Evolutionary conservation across 2,888 invertebrate genomes (phyloP).

Genomic region (Ormyrus pomaceus): DNA sequence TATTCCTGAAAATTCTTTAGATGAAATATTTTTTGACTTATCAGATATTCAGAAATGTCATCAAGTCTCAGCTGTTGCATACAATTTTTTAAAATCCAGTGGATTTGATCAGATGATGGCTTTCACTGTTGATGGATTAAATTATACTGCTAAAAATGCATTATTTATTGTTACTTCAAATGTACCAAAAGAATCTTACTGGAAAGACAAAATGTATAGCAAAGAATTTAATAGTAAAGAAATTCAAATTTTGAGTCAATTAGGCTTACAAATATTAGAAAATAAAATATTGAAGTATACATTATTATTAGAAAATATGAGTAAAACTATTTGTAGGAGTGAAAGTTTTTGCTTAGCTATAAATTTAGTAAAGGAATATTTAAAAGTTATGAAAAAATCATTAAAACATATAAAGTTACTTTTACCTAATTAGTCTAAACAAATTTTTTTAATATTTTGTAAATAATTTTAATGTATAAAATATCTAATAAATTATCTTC

Average conservation of each 20-base stretch:
- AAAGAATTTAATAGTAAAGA: constrained; percentile 62
- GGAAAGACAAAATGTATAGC: constrained; percentile 67
- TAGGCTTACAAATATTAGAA: constrained; percentile 62
- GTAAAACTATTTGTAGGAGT: constrained; percentile 56
- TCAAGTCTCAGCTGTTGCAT: constrained; percentile 73
- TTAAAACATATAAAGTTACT: constrained; percentile 40
- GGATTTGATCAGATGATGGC: constrained; percentile 81
- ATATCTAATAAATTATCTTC: too few relatives aligned
- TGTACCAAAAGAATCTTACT: constrained; percentile 56
- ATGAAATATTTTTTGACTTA: constrained; percentile 81
- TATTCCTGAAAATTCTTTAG: constrained; percentile 82
- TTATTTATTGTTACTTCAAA: constrained; percentile 65
- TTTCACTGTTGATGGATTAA: constrained; percentile 80
- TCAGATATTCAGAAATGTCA: constrained; percentile 77
- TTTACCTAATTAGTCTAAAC: constrained; percentile 32
- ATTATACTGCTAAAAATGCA: constrained; percentile 80
- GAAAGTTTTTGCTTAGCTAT: constrained; percentile 65
- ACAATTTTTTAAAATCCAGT: constrained; percentile 81
- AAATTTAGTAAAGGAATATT: constrained; percentile 64
- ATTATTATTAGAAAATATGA: constrained; percentile 62
- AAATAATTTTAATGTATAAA: constrained; percentile 21
- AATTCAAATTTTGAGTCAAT: constrained; percentile 50
- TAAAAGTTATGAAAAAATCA: constrained; percentile 60
- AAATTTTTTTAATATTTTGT: neutral
- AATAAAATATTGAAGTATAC: constrained; percentile 60